Evolutionary conservation across 2,888 invertebrate species (phyloP).

Genomic region (Melieria omissa): DNA sequence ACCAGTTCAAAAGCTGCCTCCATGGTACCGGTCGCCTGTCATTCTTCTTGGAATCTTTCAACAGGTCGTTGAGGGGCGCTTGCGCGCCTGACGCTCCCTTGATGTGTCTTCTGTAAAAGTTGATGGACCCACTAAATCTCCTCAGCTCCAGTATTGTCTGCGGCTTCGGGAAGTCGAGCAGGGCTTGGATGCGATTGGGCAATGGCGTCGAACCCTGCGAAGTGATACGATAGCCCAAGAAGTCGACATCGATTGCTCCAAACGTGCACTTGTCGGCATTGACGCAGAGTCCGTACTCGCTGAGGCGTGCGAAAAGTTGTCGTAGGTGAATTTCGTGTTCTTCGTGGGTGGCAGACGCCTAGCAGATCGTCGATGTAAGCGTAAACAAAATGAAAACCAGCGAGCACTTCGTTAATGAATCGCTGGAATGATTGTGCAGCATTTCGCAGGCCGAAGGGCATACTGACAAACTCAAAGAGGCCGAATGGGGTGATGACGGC

Average conservation of each 20-base stretch:
- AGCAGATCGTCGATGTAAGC: conserved; percentile 15
- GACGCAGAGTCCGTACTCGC: conserved; percentile 18
- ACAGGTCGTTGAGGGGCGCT: conserved; percentile 19
- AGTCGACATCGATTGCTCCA: conserved; percentile 10
- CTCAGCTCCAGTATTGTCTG: conserved; percentile 31
- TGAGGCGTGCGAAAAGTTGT: conserved; percentile 4
- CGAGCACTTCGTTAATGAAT: conserved; percentile 29
- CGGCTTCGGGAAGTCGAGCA: conserved; percentile 26
- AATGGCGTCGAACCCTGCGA: conserved; percentile 20
- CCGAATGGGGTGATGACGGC: conserved; percentile 26
- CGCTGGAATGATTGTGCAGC: conserved; percentile 42
- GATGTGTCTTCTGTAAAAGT: conserved; percentile 28
- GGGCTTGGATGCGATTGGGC: conserved; percentile 20
- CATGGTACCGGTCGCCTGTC: conserved; percentile 27
- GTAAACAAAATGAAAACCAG: conserved; percentile 2
- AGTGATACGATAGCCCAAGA: conserved; percentile 26
- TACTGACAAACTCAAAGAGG: conserved; percentile 17
- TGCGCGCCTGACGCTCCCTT: conserved; percentile 19
- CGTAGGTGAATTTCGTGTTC: conserved; percentile 10
- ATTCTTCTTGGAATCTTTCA: conserved; percentile 31
- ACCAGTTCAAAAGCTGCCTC: conserved; percentile 20
- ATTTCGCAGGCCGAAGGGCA: conserved; percentile 29
- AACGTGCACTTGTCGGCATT: conserved; percentile 20
- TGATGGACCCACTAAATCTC: conserved; percentile 29
- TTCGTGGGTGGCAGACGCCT: background rate